phyloP scores from a whole-genome alignment of 2,797 vertebrate species.

The Lepilemur septentrionalis region DNA sequence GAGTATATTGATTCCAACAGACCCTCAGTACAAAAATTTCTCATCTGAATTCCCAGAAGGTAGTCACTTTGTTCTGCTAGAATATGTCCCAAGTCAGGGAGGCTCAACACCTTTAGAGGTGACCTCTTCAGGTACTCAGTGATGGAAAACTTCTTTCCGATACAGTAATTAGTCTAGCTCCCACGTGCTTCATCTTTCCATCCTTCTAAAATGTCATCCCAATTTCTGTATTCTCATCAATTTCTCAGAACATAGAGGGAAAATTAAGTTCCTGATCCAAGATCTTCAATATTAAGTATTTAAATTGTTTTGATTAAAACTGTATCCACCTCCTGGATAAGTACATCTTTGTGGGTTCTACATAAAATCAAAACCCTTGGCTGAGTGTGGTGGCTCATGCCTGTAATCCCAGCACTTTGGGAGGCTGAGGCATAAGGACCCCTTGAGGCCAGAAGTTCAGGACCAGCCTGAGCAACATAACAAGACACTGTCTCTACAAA shows the following conservation, averaged over 20 bases:
- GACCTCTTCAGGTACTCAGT: background rate
- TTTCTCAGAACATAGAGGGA: background rate
- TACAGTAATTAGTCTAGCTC: background rate
- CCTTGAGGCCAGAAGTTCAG: background rate
- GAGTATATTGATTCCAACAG: background rate
- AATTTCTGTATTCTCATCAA: background rate
- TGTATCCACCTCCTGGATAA: background rate
- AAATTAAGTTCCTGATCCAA: background rate
- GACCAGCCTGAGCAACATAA: background rate
- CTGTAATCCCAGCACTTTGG: background rate
- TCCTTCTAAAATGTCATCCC: background rate
- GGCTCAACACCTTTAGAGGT: background rate
- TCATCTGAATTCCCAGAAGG: background rate
- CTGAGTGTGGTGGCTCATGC: background rate
- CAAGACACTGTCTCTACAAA: background rate
- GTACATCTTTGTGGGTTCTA: background rate
- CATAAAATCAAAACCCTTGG: background rate
- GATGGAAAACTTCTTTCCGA: background rate
- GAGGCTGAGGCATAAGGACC: background rate
- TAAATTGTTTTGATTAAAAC: conserved; percentile 7
- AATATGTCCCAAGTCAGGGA: background rate
- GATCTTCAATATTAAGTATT: background rate
- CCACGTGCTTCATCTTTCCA: background rate
- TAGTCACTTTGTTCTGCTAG: background rate
- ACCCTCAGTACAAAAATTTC: background rate